Evolutionary conservation across 1,140 invertebrate species (phyloP).

Genomic region (Psilanteris sp.): DNA sequence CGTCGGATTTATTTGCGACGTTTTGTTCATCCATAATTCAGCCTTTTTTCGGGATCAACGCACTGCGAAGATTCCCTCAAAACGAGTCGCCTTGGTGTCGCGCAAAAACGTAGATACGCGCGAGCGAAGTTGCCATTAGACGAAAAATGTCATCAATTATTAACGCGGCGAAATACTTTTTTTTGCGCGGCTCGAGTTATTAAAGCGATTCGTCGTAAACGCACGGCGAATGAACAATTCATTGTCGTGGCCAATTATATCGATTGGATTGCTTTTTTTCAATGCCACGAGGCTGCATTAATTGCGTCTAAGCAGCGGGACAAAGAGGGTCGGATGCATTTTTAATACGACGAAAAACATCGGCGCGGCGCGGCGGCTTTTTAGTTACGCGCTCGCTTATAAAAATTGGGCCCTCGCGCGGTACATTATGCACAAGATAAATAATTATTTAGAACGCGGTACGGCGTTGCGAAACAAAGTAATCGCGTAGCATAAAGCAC

Average conservation of each 20-base stretch:
- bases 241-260: constrained; percentile 33
- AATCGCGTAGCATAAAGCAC: constrained; percentile 52
- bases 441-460: constrained; percentile 48
- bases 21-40: constrained; percentile 40
- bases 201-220: constrained; percentile 24
- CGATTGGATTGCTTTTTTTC: constrained; percentile 23
- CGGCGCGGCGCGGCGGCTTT: not conserved
- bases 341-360: constrained; percentile 10
- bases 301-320: constrained; percentile 11
- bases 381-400: not conserved
- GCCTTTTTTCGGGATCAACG: constrained; percentile 32
- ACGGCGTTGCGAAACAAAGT: constrained; percentile 50
- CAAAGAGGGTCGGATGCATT: constrained; percentile 12
- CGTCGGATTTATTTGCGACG: constrained; percentile 48
- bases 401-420: constrained; percentile 17
- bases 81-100: not conserved
- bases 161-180: constrained; percentile 27
- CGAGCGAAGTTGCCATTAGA: constrained; percentile 16
- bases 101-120: constrained; percentile 19
- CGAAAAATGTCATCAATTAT: constrained; percentile 36
- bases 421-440: constrained; percentile 29
- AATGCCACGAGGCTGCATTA: constrained; percentile 1
- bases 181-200: constrained; percentile 24
- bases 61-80: constrained; percentile 28
- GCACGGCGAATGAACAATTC: constrained; percentile 39